Evolutionary conservation across 2,113 vertebrate genomes (phyloP).

Genomic region (Ciconia maguari): DNA sequence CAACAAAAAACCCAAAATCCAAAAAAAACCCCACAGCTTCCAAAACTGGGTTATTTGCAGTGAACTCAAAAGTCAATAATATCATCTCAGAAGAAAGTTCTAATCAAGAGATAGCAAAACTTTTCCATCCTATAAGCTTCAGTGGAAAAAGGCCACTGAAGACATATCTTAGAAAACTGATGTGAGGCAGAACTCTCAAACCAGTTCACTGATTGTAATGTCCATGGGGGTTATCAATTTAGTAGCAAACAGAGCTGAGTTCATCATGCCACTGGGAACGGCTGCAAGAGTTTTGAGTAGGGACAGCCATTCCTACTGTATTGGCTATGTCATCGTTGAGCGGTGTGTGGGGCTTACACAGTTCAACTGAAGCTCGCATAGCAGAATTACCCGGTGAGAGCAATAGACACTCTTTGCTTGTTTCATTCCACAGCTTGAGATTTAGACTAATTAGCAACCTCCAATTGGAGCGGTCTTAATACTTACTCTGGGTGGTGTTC

Average conservation of each 20-base stretch:
- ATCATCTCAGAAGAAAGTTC: neutral
- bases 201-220: neutral
- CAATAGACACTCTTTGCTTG: neutral
- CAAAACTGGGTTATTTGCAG: neutral
- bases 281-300: neutral
- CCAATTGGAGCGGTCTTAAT: neutral
- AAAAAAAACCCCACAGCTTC: neutral
- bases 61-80: neutral
- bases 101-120: neutral
- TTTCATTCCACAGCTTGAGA: neutral
- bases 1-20: neutral
- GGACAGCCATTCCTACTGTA: fast-evolving
- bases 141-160: neutral
- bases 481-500: neutral
- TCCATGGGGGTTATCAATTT: fast-evolving
- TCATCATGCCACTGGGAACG: neutral
- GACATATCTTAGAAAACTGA: neutral
- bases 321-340: no score
- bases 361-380: neutral
- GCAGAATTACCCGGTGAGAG: neutral
- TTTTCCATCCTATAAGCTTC: neutral
- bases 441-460: neutral
- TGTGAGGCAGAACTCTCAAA: neutral
- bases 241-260: neutral
- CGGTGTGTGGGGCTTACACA: neutral